These are phyloP conservation scores for Nasonia giraulti DNA, from an alignment of 1,140 invertebrate species.

Conservation along the genomic window DNA sequence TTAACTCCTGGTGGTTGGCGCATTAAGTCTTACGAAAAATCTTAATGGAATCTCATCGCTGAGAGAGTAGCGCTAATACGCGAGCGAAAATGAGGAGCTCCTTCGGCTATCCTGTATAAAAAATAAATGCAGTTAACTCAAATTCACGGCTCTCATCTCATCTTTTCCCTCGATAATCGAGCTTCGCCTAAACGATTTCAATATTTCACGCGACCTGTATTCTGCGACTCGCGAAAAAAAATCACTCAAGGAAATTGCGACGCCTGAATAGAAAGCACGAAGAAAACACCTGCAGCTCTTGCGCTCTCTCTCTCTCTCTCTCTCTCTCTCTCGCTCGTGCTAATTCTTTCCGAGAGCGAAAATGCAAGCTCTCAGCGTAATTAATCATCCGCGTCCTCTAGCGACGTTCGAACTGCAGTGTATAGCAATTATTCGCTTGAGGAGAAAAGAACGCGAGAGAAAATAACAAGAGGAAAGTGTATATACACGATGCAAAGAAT, in stretches of 20 bases:
- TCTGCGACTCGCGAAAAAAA: no score
- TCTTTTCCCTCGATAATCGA: background rate
- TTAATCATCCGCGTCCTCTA: background rate
- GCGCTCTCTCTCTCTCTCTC: no score
- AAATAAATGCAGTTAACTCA: background rate
- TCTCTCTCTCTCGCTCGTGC: no score
- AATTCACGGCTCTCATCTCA: background rate
- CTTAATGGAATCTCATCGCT: constrained; percentile 1
- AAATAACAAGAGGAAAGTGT: background rate
- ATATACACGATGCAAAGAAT: constrained; percentile 24
- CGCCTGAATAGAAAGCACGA: no score
- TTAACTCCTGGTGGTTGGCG: background rate
- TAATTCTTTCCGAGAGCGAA: no score
- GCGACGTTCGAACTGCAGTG: background rate
- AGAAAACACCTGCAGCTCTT: no score
- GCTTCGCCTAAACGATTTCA: no score
- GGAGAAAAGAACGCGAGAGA: background rate
- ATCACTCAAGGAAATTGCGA: no score
- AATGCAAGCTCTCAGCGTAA: background rate
- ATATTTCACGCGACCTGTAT: background rate
- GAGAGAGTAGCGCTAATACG: background rate
- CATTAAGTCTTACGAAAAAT: background rate
- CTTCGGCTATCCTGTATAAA: background rate
- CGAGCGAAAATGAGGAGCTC: background rate
- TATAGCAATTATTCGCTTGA: background rate